phyloP scores from a whole-genome alignment of 2,113 vertebrate species.

The Gymnocephalus cernua region DNA sequence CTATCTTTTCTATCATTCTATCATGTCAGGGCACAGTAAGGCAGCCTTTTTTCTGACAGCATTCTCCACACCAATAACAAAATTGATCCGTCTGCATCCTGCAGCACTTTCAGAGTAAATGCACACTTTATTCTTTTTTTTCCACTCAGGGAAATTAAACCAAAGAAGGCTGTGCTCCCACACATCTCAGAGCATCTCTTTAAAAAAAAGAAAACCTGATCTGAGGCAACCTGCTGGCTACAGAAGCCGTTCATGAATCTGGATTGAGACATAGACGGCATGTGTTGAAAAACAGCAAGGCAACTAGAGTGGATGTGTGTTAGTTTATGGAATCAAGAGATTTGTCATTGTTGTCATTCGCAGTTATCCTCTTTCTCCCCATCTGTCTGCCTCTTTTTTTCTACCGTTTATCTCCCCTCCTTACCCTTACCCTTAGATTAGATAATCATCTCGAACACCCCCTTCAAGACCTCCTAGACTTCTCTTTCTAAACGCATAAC shows the following conservation, averaged over 20 bases:
- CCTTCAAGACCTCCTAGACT: constrained; percentile 49
- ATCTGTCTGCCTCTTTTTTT: constrained; percentile 24
- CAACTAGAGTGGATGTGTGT: neutral
- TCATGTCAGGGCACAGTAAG: constrained; percentile 26
- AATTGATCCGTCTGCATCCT: constrained; percentile 72
- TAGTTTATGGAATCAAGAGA: constrained; percentile 39
- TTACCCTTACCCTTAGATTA: constrained; percentile 40
- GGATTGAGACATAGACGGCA: constrained; percentile 3
- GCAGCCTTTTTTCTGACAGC: constrained; percentile 23
- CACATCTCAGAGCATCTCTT: constrained; percentile 45
- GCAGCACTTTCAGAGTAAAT: constrained; percentile 68
- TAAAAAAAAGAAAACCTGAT: constrained; percentile 21
- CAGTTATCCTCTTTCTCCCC: neutral
- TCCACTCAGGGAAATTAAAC: constrained; percentile 66
- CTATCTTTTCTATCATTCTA: constrained; percentile 34
- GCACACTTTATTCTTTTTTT: constrained; percentile 68
- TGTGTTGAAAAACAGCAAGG: constrained; percentile 20
- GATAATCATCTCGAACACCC: constrained; percentile 63
- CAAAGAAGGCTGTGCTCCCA: constrained; percentile 33
- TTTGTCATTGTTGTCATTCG: constrained; percentile 38
- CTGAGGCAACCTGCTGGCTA: constrained; percentile 46
- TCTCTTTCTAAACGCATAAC: constrained; percentile 54
- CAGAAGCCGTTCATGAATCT: constrained; percentile 32
- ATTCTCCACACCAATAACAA: constrained; percentile 60
- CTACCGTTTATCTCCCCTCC: constrained; percentile 32